Percentiles rank a stretch among this genome's conserved stretches.
Conservation (phyloP, 2,113 vertebrate species). For the Todiramphus saurophagus region DNA sequence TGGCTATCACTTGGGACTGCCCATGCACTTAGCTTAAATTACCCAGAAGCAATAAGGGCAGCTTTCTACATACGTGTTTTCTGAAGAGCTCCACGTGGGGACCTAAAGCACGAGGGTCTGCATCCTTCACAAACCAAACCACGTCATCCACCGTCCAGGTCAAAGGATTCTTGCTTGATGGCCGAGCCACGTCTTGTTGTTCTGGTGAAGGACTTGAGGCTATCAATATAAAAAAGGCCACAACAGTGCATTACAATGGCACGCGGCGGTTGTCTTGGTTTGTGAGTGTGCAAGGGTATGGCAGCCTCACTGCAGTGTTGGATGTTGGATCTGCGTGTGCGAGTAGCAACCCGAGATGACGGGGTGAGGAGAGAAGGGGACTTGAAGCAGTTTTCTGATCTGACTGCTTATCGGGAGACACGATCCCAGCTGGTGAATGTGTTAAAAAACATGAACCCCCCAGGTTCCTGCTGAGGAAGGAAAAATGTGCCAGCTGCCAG, state of each 20-base stretch:
- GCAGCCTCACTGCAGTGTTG: not conserved
- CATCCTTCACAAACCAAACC: slow-evolving; percentile 92
- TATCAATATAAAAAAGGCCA: slow-evolving; percentile 39
- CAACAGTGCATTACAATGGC: not conserved
- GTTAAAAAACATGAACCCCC: slow-evolving; percentile 21
- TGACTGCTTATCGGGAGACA: not conserved
- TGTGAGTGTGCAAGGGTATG: not conserved
- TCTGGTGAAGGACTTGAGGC: slow-evolving; percentile 85
- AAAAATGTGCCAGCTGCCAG: slow-evolving; percentile 44
- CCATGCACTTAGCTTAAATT: not conserved
- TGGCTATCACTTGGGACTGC: not conserved
- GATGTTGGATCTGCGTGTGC: rapidly evolving
- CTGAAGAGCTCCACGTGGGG: slow-evolving; percentile 94
- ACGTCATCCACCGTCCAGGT: slow-evolving; percentile 94
- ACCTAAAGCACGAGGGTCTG: slow-evolving; percentile 92
- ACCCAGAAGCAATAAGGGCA: not conserved
- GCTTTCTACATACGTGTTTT: slow-evolving; percentile 85
- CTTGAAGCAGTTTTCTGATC: not conserved
- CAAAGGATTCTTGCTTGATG: slow-evolving; percentile 85
- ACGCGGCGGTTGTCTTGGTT: rapidly evolving
- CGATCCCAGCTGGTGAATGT: not conserved
- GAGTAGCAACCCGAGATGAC: not conserved
- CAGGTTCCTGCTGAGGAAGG: slow-evolving; percentile 20
- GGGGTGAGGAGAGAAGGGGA: not conserved
- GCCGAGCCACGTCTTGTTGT: slow-evolving; percentile 74